Base-by-base conservation (phyloP, 2,888 invertebrate species). In the Drosophila pseudotalamancana region DNA sequence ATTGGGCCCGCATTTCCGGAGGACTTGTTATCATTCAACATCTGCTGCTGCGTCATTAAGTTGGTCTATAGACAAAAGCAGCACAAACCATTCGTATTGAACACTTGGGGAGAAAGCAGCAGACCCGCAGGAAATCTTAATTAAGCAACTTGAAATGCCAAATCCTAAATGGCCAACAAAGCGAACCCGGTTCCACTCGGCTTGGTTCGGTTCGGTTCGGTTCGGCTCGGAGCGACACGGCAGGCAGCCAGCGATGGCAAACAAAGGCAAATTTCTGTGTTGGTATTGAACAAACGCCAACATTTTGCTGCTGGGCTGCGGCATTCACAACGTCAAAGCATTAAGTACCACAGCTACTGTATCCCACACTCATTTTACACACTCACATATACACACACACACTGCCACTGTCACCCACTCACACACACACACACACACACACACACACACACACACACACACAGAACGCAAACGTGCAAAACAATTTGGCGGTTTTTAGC, bases 111-210 rank as follows among this genome's bases (percentile, higher is more conserved):
- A 62, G 55, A 62, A 40, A 49, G 29, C 61, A 59, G 65, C 27
- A 51, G 75, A 65, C 85, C 85, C 78, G 82, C 74, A 82, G 85
- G 74, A 81, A 76, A 74, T 81, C 81, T 84, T 81, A 81, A 81
- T 81, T 81, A 84, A 81, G 74, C 85, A 81, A 81, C 79, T 81
- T 84, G 82, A 76, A 68, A 68, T 66, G 73, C 71, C 64, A 84
- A 84, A 76, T 78, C 78, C 85, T 69, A 78, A 81, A 76, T 68
- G 76, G 72, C 53, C 65, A 65, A 56, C 67, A 65, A 72, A 62
- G 49, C 51, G 40, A 49, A 50, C 31, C 14, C 8, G 21, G 46
- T 35, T 25, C 42, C 6, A 9, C 35, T 12, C 14, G 23, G 31
- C 34, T 32, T n/a, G 35, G 55, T 32, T 46, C 54, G 19, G n/a